A percentile compares a stretch with the other conserved stretches of the same genome.
phyloP scores from a whole-genome alignment of 1,140 invertebrate genomes.

The Linepithema humile region DNA sequence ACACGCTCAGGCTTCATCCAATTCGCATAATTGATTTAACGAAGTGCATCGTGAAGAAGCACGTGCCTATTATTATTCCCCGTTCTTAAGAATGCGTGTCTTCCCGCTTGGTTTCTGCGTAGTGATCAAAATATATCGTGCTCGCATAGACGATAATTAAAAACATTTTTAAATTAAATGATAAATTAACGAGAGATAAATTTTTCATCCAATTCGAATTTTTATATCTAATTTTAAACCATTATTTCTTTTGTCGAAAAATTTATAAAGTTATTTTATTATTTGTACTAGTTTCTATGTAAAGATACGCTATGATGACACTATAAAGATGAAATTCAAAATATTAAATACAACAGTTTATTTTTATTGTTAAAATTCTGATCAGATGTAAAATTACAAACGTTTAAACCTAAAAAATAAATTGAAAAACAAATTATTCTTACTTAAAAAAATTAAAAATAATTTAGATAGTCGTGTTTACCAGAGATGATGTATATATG shows the following conservation, averaged over 20 bases:
- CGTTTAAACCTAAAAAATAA: not conserved
- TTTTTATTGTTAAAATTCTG: not conserved
- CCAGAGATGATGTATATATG: not conserved
- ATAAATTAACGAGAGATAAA: not conserved
- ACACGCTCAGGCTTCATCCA: constrained; percentile 19
- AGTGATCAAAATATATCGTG: constrained; percentile 11
- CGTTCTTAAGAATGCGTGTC: constrained; percentile 8
- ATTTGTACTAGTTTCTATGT: not conserved
- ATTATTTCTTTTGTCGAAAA: not conserved
- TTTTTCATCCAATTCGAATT: not conserved
- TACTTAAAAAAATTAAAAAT: not conserved
- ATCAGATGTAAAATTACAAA: not conserved
- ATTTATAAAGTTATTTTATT: not conserved
- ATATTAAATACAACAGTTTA: too few species aligned
- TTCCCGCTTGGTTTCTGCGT: constrained; percentile 17
- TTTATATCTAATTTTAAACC: not conserved
- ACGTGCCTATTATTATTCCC: constrained; percentile 43
- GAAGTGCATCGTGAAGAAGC: constrained; percentile 27
- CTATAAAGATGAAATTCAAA: not conserved
- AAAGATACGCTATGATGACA: not conserved
- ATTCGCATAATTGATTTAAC: constrained; percentile 52
- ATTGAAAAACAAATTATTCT: not conserved
- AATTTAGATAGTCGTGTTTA: not conserved
- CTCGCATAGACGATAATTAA: not conserved
- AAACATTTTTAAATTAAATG: not conserved